These are phyloP conservation scores for Peromyscus eremicus DNA, from an alignment of 2,797 vertebrate species.

Conservation along the genomic window DNA sequence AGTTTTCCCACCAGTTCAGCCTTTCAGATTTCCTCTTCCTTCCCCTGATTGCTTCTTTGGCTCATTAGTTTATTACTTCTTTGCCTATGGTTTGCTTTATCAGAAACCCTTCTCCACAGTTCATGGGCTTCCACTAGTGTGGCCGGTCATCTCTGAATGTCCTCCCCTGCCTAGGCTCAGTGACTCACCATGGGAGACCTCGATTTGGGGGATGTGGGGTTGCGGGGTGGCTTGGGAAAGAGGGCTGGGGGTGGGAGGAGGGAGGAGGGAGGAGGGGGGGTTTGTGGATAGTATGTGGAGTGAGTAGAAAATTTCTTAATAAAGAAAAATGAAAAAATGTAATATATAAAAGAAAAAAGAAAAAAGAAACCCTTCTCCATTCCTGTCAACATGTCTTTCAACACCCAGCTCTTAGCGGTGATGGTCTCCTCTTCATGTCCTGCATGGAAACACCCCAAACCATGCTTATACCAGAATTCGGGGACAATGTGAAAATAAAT, in stretches of 20 bases:
- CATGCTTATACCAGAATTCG: neutral
- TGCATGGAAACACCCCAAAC: neutral
- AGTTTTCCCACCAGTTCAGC: neutral
- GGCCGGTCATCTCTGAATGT: too few species aligned
- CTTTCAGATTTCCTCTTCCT: neutral
- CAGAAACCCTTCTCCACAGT: neutral
- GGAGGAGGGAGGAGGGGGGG: too few species aligned
- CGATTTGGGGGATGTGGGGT: too few species aligned
- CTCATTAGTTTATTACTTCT: neutral
- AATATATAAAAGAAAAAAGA: too few species aligned
- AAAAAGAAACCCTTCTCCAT: neutral
- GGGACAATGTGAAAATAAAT: neutral
- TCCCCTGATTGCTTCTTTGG: neutral
- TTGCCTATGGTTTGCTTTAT: neutral
- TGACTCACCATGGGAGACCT: too few species aligned
- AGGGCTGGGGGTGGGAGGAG: too few species aligned
- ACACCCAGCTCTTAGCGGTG: neutral
- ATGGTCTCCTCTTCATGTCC: neutral
- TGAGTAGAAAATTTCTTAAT: too few species aligned
- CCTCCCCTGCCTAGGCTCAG: too few species aligned
- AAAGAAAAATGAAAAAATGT: too few species aligned
- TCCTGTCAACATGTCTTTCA: neutral
- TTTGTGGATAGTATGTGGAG: too few species aligned
- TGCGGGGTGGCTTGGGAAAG: too few species aligned
- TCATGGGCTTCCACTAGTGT: too few species aligned